Evolutionary conservation across 2,113 vertebrate species (phyloP).

Genomic region (Ictalurus punctatus): DNA sequence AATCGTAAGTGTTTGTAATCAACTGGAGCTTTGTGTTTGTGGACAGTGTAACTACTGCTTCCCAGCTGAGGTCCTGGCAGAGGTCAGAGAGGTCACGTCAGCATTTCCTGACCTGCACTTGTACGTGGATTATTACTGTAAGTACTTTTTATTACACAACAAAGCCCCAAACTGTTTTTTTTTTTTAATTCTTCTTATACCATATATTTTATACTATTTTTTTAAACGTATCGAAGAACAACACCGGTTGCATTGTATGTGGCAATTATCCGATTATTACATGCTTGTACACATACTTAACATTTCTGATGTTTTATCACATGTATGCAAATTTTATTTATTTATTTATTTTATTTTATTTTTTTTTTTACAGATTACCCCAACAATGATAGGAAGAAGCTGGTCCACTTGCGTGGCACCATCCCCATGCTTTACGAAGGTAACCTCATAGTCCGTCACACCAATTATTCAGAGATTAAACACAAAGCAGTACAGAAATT

Average conservation of each 20-base stretch:
- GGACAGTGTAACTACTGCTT: conserved; percentile 67
- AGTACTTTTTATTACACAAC: conserved; percentile 49
- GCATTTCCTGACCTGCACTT: conserved; percentile 66
- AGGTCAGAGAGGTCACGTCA: conserved; percentile 59
- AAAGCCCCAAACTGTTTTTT: neutral
- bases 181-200: neutral
- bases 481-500: neutral
- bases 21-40: neutral
- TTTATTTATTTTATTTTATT: neutral
- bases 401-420: conserved; percentile 69
- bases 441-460: conserved; percentile 39
- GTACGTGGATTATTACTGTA: conserved; percentile 70
- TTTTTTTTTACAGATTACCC: conserved; percentile 62
- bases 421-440: conserved; percentile 71
- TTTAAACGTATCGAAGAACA: neutral
- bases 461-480: neutral
- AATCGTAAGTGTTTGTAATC: neutral
- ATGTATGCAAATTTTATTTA: neutral
- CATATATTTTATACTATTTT: neutral
- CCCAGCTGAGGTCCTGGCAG: conserved; percentile 61
- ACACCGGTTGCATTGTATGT: neutral
- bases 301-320: neutral
- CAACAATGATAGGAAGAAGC: conserved; percentile 68
- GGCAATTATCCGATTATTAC: neutral
- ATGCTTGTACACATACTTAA: neutral